Base-by-base conservation (phyloP, 1,140 invertebrate genomes). In the Drosophila mojavensis region DNA sequence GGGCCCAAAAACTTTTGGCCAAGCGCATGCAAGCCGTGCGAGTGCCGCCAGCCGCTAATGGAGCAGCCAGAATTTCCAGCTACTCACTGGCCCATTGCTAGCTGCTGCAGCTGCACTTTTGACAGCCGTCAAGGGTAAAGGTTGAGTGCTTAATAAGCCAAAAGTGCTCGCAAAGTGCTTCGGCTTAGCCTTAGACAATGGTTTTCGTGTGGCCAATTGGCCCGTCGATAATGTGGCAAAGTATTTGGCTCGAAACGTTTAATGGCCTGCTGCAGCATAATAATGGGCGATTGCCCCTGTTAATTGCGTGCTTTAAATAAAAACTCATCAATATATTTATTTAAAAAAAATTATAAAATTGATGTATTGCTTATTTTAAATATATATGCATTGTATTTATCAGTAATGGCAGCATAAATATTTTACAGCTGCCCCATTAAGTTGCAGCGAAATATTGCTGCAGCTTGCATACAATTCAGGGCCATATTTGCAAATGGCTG, bases 121-220 rank as follows among this genome's bases (percentile, higher is more conserved):
- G 33, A n/a, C 28, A 17, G 28, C 51, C 4, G 28, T 9, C 53
- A 17, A 48, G 17, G 30, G 48, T 4, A 39, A 55, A 55, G 53
- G 30, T 55, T 56, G 53, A 55, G 3, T 10, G 45, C 28, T 54
- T 71, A 61, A 69, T 64, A 64, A 61, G 73, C 61, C 26, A 61
- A 76, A 76, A 79, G 76, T 76, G 68, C 20, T 9, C 20, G 13
- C 47, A 78, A 65, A 78, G 76, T 76, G 74, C 67, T 71, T 30
- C 17, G 41, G 53, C 58, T 67, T 66, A 75, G 62, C 67, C 76
- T 71, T 75, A 55, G 56, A 67, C 51, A 39, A 20, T 60, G 30
- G 17, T 17, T 33, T 47, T 24, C 50, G 15, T 50, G 20, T 24
- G 20, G 20, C 20, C 20, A 48, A 56, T 61, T 73, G 62, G 5